Conservation (phyloP, 2,888 invertebrate species). For the Sphecodes monilicornis region DNA sequence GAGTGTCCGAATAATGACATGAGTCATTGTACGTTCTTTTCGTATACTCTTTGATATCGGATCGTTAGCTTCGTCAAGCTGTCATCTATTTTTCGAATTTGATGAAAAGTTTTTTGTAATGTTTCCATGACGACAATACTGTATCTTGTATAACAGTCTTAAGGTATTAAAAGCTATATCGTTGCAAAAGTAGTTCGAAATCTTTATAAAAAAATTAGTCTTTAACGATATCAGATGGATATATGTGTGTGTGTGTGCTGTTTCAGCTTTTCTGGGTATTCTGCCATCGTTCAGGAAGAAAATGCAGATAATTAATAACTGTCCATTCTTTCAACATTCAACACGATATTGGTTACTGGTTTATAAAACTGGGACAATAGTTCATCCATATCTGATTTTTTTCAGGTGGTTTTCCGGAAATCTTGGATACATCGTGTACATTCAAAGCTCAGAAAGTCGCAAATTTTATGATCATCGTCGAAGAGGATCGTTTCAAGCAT, state of each 20-base stretch:
- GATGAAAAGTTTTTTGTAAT: not conserved
- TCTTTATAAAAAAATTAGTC: not conserved
- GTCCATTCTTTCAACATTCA: not conserved
- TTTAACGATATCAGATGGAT: not conserved
- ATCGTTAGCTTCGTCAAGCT: not conserved
- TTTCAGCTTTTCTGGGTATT: not conserved
- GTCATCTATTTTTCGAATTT: not conserved
- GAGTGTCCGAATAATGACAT: too few species aligned
- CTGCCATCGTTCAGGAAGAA: not conserved
- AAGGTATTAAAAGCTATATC: not conserved
- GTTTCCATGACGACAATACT: not conserved
- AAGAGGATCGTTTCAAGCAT: not conserved
- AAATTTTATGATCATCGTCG: not conserved
- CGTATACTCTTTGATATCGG: too few species aligned
- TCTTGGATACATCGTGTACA: conserved; percentile 62
- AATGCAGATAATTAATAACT: not conserved
- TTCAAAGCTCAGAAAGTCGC: conserved; percentile 66
- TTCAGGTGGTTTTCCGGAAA: conserved; percentile 64
- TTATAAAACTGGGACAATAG: conserved; percentile 48
- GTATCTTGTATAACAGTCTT: not conserved
- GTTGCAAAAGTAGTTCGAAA: not conserved
- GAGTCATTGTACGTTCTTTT: not conserved
- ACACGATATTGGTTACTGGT: not conserved
- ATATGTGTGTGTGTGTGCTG: not conserved
- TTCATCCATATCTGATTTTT: conserved; percentile 61